Percentiles rank a stretch among this genome's conserved stretches.
Evolutionary conservation across 2,113 vertebrate species (phyloP).

Genomic region (Channa maculata): DNA sequence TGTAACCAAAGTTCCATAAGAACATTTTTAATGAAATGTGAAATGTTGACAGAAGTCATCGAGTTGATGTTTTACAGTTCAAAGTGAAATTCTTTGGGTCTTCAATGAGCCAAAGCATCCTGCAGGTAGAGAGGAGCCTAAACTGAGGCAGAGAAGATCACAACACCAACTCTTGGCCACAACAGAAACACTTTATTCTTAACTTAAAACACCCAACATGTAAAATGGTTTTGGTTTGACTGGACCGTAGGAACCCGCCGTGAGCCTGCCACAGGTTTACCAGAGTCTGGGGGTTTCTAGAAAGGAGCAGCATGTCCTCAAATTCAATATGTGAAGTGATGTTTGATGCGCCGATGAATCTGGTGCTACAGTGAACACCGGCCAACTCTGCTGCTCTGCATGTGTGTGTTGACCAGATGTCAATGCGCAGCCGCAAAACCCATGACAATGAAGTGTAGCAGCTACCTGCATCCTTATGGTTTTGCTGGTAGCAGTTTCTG

Average conservation of each 20-base stretch:
- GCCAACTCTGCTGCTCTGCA: background rate
- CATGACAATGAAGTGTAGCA: conserved; percentile 15
- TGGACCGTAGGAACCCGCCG: background rate
- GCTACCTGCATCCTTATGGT: background rate
- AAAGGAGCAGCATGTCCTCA: background rate
- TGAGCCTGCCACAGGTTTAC: background rate
- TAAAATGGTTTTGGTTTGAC: background rate
- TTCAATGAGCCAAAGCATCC: background rate
- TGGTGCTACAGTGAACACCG: background rate
- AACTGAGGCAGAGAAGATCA: background rate
- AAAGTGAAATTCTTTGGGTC: too few species aligned
- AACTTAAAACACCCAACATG: too few species aligned
- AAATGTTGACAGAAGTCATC: background rate
- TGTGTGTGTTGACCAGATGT: conserved; percentile 61
- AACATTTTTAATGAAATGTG: too few species aligned
- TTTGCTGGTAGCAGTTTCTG: too few species aligned
- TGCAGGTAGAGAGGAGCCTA: background rate
- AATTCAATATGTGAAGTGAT: background rate
- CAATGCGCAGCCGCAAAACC: conserved; percentile 7
- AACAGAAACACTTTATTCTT: too few species aligned
- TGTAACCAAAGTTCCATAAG: background rate
- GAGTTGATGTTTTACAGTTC: too few species aligned
- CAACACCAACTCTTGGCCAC: too few species aligned
- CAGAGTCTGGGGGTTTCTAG: too few species aligned
- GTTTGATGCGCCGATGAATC: background rate